These are phyloP conservation scores for Xiphophorus birchmanni DNA, from an alignment of 2,797 vertebrate species.

Conservation along the genomic window DNA sequence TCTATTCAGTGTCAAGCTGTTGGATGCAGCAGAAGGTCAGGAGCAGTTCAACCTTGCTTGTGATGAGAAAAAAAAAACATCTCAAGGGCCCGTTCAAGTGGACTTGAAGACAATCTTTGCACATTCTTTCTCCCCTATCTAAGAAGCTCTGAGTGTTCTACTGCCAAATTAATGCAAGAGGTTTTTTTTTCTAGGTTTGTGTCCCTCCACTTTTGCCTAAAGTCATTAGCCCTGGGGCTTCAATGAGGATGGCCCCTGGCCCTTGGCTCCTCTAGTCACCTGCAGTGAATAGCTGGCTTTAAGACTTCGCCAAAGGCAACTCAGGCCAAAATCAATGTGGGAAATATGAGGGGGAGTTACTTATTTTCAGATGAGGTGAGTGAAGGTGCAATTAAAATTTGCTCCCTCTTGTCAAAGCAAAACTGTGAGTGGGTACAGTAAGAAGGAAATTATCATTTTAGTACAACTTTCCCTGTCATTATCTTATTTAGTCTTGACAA, in stretches of 20 bases:
- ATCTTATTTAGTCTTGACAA: slow-evolving; percentile 48
- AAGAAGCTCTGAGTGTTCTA: slow-evolving; percentile 29
- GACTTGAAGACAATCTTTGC: slow-evolving; percentile 48
- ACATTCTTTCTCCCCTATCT: slow-evolving; percentile 37
- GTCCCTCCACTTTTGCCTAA: slow-evolving; percentile 33
- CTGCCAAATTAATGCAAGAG: slow-evolving; percentile 59
- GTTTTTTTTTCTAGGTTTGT: slow-evolving; percentile 7
- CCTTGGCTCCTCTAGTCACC: slow-evolving; percentile 24
- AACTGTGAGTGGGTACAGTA: background rate
- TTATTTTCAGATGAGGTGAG: slow-evolving; percentile 28
- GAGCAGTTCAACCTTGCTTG: slow-evolving; percentile 39
- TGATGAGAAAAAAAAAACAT: slow-evolving; percentile 49
- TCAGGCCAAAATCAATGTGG: slow-evolving; percentile 46
- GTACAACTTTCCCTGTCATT: slow-evolving; percentile 38
- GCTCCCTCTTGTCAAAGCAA: slow-evolving; percentile 5
- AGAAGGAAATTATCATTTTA: slow-evolving; percentile 37
- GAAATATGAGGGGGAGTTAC: slow-evolving; percentile 12
- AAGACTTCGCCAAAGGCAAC: slow-evolving; percentile 55
- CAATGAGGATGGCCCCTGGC: slow-evolving; percentile 37
- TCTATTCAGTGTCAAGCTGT: slow-evolving; percentile 24
- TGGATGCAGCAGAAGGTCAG: slow-evolving; percentile 12
- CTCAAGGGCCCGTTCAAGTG: slow-evolving; percentile 48
- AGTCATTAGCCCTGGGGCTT: slow-evolving; percentile 46
- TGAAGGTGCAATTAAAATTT: slow-evolving; percentile 28
- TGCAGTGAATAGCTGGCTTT: slow-evolving; percentile 28